These are phyloP conservation scores for Uromys caudimaculatus DNA, from an alignment of 2,797 vertebrate species.

Conservation along the genomic window DNA sequence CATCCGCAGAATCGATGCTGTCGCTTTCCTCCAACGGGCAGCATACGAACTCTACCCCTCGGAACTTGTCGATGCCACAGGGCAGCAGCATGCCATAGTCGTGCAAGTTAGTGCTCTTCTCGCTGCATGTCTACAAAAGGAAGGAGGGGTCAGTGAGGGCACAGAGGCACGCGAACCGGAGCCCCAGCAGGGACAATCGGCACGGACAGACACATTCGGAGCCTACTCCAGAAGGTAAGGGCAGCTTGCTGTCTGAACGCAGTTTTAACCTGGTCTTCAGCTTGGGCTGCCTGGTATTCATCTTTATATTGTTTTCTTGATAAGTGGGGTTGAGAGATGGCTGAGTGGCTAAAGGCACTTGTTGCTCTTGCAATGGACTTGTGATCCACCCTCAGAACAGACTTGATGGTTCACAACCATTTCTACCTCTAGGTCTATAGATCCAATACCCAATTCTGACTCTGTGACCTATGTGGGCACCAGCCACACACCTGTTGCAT, in stretches of 20 bases:
- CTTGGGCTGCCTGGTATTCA: background rate
- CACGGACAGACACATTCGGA: rapidly evolving
- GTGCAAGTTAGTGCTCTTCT: slow-evolving; percentile 96
- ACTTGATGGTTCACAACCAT: background rate
- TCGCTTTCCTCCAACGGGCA: slow-evolving; percentile 93
- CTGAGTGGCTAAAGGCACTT: background rate
- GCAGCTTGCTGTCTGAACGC: background rate
- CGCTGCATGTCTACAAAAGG: slow-evolving; percentile 91
- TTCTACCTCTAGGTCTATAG: background rate
- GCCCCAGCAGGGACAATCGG: rapidly evolving
- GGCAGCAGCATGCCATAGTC: slow-evolving; percentile 98
- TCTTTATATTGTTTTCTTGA: background rate
- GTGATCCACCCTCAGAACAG: background rate
- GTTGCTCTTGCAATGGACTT: background rate
- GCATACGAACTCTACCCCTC: slow-evolving; percentile 98
- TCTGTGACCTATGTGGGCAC: background rate
- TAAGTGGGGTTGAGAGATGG: background rate
- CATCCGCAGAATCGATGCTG: slow-evolving; percentile 91
- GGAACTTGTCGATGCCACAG: slow-evolving; percentile 97
- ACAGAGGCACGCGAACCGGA: rapidly evolving
- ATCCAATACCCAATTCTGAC: background rate
- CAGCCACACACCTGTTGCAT: too few relatives aligned
- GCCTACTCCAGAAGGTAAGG: background rate
- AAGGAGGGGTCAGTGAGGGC: background rate
- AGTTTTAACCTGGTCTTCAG: background rate